Evolutionary conservation across 1,140 invertebrate genomes (phyloP), one percentile per base, ranked within the genome.

Genomic region (Eurosta solidaginis): DNA sequence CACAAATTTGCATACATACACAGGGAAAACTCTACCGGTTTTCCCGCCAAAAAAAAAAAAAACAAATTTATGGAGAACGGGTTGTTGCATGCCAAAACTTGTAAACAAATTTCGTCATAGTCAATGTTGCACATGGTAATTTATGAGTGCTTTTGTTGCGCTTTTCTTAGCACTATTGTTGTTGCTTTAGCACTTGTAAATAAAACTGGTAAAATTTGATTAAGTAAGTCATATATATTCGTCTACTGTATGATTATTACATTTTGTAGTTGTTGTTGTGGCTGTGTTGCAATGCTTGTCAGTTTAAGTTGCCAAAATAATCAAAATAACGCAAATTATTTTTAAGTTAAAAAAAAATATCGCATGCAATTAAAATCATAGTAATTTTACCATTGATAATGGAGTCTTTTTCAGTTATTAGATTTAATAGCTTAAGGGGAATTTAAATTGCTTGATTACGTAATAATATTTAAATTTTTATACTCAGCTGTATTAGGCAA

Each of bases 51-150:
- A 68, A 68, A 1, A 40, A 22, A n/a, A n/a, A n/a, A n/a, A n/a
- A n/a, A n/a, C n/a, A n/a, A n/a, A n/a, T n/a, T 10, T 29, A 3
- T 20, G 40, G n/a, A 29, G 14, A 68, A 36, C 59, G 22, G 59
- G n/a, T 68, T 68, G 59, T 36, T 17, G 59, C 33, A 40, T 68
- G 59, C 59, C 59, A 68, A 29, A 68, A 68, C 14, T 68, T 29
- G 33, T 68, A 68, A 68, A 68, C 59, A 68, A 68, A 68, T 68
- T 68, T 40, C n/a, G n/a, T n/a, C 59, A 68, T 68, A 68, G 40
- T 68, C 59, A 5, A 68, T 68, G 59, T 68, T 68, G 59, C 59
- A 68, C 59, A 68, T 42, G 9, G 6, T 36, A 29, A 68, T 17
- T 68, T 68, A 68, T 68, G 59, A 68, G n/a, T n/a, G n/a, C n/a